Evolutionary conservation across 1,140 invertebrate species (phyloP).

Genomic region (Cherax quadricarinatus): DNA sequence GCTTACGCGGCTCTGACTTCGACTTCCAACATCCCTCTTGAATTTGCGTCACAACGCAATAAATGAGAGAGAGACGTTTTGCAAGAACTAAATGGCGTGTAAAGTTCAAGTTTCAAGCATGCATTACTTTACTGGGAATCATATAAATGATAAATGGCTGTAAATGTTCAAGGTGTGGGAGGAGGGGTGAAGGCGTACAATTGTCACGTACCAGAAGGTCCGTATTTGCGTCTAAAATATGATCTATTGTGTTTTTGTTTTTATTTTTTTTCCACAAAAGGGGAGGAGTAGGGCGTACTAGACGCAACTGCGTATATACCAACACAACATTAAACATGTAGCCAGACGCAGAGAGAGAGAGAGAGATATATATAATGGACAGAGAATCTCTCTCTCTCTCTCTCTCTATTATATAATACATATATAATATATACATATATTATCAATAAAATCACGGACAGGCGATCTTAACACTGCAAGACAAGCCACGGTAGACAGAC

Average conservation of each 20-base stretch:
- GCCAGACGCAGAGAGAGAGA: background rate
- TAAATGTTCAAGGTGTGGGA: background rate
- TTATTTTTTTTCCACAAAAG: background rate
- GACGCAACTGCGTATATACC: background rate
- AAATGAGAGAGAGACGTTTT: background rate
- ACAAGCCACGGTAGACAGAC: no score
- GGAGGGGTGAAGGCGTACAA: background rate
- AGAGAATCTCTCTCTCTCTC: background rate
- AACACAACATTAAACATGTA: background rate
- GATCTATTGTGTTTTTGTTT: background rate
- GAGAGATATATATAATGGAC: background rate
- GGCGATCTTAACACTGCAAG: no score
- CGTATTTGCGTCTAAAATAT: slow-evolving; percentile 12
- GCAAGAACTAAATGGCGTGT: background rate
- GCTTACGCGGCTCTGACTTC: background rate
- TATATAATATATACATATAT: background rate
- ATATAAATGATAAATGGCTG: background rate
- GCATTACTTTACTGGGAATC: background rate
- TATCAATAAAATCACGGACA: background rate
- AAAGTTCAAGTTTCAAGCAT: background rate
- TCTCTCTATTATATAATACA: no score
- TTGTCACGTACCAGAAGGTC: slow-evolving; percentile 14
- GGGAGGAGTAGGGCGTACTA: background rate
- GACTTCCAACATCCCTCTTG: background rate
- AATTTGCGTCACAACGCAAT: background rate